Conservation (phyloP, 2,113 vertebrate species). For the Laticauda laticaudata region DNA sequence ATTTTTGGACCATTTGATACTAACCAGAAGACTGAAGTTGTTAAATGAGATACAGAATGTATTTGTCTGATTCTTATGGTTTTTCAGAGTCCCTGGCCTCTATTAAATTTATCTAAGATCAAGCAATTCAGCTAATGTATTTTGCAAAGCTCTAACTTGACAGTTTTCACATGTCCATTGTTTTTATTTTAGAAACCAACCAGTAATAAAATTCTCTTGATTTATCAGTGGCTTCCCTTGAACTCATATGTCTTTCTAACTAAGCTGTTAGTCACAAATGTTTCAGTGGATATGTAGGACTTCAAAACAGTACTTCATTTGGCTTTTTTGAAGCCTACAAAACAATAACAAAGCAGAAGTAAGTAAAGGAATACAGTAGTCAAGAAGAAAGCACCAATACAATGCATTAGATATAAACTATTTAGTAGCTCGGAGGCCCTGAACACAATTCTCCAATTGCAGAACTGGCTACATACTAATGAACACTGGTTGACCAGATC, state of each 20-base stretch:
- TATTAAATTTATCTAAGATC: not conserved
- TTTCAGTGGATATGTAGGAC: not conserved
- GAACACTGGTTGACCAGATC: conserved; percentile 77
- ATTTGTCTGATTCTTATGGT: not conserved
- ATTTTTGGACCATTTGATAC: no score
- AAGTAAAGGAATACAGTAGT: not conserved
- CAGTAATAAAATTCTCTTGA: not conserved
- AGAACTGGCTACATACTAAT: conserved; percentile 74
- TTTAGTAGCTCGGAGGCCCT: conserved; percentile 6
- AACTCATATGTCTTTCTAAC: not conserved
- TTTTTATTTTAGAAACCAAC: not conserved
- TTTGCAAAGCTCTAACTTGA: not conserved
- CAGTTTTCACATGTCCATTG: not conserved
- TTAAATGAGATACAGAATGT: not conserved
- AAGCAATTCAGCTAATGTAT: not conserved
- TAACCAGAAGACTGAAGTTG: not conserved
- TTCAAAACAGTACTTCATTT: not conserved
- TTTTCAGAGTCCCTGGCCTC: not conserved
- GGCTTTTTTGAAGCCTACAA: not conserved
- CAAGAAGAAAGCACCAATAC: not conserved
- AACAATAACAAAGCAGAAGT: conserved; percentile 14
- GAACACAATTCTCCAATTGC: conserved; percentile 25
- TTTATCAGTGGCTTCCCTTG: not conserved
- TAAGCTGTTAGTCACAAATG: not conserved
- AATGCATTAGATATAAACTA: not conserved